phyloP scores from a whole-genome alignment of 2,888 invertebrate genomes.

The Agrenia bidenticulata region DNA sequence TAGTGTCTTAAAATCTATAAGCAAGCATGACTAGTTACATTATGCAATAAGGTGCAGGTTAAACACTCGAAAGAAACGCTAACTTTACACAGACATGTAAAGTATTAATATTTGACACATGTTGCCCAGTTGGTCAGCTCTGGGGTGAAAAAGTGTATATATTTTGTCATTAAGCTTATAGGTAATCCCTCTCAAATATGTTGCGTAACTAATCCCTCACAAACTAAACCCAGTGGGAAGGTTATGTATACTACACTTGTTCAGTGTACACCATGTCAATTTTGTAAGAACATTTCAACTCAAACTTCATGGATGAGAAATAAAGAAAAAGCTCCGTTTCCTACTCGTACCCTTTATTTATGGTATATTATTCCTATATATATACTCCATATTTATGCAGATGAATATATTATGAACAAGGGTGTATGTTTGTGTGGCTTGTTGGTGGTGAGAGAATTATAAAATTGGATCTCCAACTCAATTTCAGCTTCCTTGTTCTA shows the following conservation, averaged over 20 bases:
- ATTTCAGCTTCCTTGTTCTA: conserved; percentile 13
- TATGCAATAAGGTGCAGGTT: not conserved
- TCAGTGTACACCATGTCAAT: conserved; percentile 2
- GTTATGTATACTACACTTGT: no score
- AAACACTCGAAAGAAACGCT: conserved; percentile 6
- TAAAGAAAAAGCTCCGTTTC: conserved; percentile 11
- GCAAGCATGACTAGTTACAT: no score
- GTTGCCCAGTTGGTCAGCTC: conserved; percentile 28
- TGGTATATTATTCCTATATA: no score
- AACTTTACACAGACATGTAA: not conserved
- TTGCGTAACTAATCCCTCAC: conserved; percentile 18
- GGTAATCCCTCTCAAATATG: no score
- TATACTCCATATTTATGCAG: no score
- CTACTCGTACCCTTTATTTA: not conserved
- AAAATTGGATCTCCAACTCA: conserved; percentile 1
- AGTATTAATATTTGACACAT: conserved; percentile 17
- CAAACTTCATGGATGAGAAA: conserved; percentile 19
- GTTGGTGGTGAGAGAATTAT: not conserved
- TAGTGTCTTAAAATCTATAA: no score
- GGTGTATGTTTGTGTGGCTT: not conserved
- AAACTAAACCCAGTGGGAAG: not conserved
- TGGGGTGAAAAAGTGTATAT: not conserved
- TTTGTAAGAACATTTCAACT: conserved; percentile 7
- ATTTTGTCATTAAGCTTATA: no score
- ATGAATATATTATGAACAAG: no score